Base-by-base conservation (phyloP, 2,797 vertebrate species). In the Antennarius maculatus region DNA sequence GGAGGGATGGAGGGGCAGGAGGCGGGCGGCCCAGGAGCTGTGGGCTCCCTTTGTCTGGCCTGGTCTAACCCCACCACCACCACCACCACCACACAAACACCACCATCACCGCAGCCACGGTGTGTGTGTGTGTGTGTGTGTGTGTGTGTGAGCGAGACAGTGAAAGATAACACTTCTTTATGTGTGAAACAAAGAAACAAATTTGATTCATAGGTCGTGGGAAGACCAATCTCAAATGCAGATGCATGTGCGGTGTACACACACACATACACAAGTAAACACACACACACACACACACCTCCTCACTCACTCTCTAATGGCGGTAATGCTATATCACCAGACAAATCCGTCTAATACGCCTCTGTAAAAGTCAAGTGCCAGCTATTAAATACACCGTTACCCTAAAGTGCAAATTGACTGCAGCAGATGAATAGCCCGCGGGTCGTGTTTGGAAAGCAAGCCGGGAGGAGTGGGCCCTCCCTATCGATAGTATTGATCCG, bases 301-400 rank as follows among this genome's bases (percentile, higher is more conserved):
- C 4, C 45, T 43, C n/a, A 7, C 45, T 4, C 2, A 17, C 39
- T 54, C 56, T 69, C 43, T 55, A 70, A 71, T 65, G 41, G 55
- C 17, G n/a, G 82, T 79, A 85, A 83, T 6, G 54, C 61, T 83
- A 92, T 95, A 94, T 95, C 92, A 91, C 80, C 66, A 79, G 89
- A 94, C 94, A 96, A 95, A 95, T 96, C 92, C 80, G 90, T 89
- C 88, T 94, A 93, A 95, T 93, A 92, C 91, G 87, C 87, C 89
- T 79, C 88, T 73, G 88, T 89, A 83, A 86, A 83, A 93, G 91
- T 92, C 88, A 89, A 92, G 93, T 93, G 92, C 84, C 89, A 85
- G 92, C 89, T 91, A 93, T 94, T 91, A 92, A 92, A 94, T 56
- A 66, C 80, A 71, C 85, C 80, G 87, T 61, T 91, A 84, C 92